Evolutionary conservation across 2,113 vertebrate genomes (phyloP), one percentile per base, ranked within the genome.

Genomic region (Prunella fulvescens): DNA sequence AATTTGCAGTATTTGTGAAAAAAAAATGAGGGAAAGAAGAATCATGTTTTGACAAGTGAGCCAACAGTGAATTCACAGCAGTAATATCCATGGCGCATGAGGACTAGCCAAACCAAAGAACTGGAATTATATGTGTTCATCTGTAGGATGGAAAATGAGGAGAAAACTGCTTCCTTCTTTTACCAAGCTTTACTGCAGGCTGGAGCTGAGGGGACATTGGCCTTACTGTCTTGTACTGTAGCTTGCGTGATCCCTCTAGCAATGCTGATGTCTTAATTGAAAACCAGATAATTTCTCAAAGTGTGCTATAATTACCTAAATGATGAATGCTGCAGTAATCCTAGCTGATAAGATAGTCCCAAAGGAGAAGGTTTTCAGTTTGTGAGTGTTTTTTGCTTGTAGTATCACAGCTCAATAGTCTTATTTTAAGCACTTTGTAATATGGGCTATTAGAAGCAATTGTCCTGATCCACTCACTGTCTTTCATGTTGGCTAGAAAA

Each of bases 131-230:
- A 0, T 57, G 33, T 19, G 23, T 9, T 15, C 26, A 62, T 28
- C 6, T 61, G 9, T n/a, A 62, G 50, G 15, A 20, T 61, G 18
- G 18, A 37, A 77, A 50, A 3, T 0, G 0, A 20, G 24, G 14
- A 56, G 11, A 37, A 73, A 79, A 44, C 3, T 4, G 2, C 25
- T 81, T 79, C 6, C 18, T 31, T 61, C 44, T 85, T 65, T 70
- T 35, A 60, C 5, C 2, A 35, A 2, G 3, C 6, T 56, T 31
- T 80, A 40, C 22, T 73, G 8, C 24, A 78, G 54, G 6, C 51
- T 80, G 26, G 12, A 77, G 35, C n/a, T 35, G 33, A 28, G 39
- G 26, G 35, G 62, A 58, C 9, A 19, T 82, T 92, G 15, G 31
- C 71, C 22, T 92, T 86, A 19, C 9, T 40, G 22, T 39, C 42